These are phyloP conservation scores for Drosophila helvetica DNA, from an alignment of 2,888 invertebrate genomes.

Conservation along the genomic window DNA sequence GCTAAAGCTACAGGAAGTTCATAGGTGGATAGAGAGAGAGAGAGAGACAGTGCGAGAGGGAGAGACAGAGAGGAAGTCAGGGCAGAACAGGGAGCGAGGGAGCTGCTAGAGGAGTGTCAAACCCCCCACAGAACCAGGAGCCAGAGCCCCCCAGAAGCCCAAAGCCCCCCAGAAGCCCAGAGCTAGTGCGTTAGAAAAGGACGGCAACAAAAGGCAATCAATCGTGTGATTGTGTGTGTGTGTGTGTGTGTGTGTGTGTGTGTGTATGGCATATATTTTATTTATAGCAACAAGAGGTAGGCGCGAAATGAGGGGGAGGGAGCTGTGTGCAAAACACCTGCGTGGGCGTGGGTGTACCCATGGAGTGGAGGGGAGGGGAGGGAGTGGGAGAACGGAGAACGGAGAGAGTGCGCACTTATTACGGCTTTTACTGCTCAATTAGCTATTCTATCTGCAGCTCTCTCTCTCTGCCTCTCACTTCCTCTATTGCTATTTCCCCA, in stretches of 20 bases:
- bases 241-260: constrained; percentile 12
- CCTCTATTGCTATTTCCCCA: not conserved
- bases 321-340: constrained; percentile 19
- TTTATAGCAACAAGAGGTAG: constrained; percentile 69
- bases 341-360: not conserved
- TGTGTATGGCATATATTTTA: constrained; percentile 59
- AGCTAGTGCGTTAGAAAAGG: not conserved
- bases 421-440: constrained; percentile 69
- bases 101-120: not conserved
- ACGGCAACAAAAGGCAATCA: constrained; percentile 57
- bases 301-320: constrained; percentile 40
- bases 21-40: not conserved
- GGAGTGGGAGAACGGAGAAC: constrained; percentile 17
- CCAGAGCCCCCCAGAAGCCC: not conserved
- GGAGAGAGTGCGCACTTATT: not conserved
- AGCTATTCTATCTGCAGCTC: constrained; percentile 42
- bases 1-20: not conserved
- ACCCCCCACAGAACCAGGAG: not conserved
- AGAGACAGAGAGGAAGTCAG: not conserved
- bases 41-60: not conserved
- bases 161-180: not conserved
- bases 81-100: not conserved
- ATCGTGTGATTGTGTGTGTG: constrained; percentile 57
- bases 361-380: constrained; percentile 7
- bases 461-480: not conserved